Evolutionary conservation across 2,888 invertebrate genomes (phyloP), one percentile per base, ranked within the genome.

Genomic region (Diarsia dahlii): DNA sequence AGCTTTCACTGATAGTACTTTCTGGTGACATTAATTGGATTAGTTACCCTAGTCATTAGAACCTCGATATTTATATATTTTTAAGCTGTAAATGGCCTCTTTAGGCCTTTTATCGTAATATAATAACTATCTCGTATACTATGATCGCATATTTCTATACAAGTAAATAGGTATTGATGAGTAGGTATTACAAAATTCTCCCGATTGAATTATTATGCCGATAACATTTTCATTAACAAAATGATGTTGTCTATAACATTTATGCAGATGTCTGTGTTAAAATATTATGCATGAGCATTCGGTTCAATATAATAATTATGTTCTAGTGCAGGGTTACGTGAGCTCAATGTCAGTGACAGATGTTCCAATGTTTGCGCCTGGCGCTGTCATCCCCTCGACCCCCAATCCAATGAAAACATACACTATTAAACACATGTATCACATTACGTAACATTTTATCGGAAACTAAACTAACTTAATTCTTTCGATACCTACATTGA

Each of bases 341-440:
- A 62, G 45, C 48, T 71, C 34, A 50, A 54, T 82, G 80, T 84
- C 82, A 73, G 46, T 10, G 39, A n/a, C 84, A 82, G 81, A 54
- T 63, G 34, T 68, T 50, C 20, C 23, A 46, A 45, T 71, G 28
- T 52, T 78, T 63, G 48, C 73, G 54, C 20, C 60, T 73, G 84
- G 9, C 48, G 1, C 28, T 68, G 67, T 23, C 70, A 71, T 34
- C 39, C 23, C 34, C 48, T 39, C 60, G 63, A 56, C 18, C 18
- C 18, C n/a, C 34, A 60, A 54, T 60, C 15, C 10, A 65, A 56
- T 81, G 60, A n/a, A 79, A 64, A 60, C 52, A 58, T n/a, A 48
- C 62, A 62, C 58, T 66, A 45, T 52, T 52, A 8, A 45, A 63
- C n/a, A 63, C 15, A 45, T 70, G n/a, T 67, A 48, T 70, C 15